These are phyloP conservation scores for Podotricha telesiphe DNA, from an alignment of 2,888 invertebrate species.

Conservation along the genomic window DNA sequence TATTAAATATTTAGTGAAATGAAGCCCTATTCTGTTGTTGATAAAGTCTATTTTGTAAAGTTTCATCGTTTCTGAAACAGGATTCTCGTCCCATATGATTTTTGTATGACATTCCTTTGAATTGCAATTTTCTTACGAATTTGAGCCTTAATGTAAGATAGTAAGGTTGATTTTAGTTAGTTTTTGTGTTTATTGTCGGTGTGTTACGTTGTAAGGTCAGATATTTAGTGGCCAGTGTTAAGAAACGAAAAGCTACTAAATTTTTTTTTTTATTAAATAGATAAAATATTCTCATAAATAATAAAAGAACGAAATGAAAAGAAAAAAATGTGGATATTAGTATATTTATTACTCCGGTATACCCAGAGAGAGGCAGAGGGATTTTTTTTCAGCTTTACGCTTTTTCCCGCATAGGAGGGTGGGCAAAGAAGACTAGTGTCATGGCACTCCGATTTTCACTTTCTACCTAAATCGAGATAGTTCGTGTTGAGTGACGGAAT, in stretches of 20 bases:
- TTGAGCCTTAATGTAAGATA: slow-evolving; percentile 33
- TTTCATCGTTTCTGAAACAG: slow-evolving; percentile 58
- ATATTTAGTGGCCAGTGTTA: slow-evolving; percentile 57
- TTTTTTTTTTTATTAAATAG: slow-evolving; percentile 19
- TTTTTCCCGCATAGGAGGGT: too few relatives aligned
- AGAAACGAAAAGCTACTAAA: slow-evolving; percentile 49
- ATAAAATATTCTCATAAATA: background rate
- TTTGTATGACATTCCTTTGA: slow-evolving; percentile 74
- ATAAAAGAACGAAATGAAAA: background rate
- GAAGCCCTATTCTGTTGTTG: rapidly evolving
- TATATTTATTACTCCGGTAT: too few relatives aligned
- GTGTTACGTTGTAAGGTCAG: slow-evolving; percentile 63
- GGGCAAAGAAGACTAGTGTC: too few relatives aligned
- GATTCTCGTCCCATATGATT: slow-evolving; percentile 79
- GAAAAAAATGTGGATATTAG: too few relatives aligned
- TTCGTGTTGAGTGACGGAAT: too few relatives aligned
- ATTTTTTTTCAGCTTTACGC: too few relatives aligned
- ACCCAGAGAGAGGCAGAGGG: too few relatives aligned
- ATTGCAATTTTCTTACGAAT: slow-evolving; percentile 38
- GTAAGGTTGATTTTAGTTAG: slow-evolving; percentile 51
- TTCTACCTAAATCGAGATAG: too few relatives aligned
- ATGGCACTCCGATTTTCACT: too few relatives aligned
- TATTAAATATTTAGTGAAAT: slow-evolving; percentile 33
- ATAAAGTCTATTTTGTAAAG: slow-evolving; percentile 47
- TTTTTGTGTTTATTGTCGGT: slow-evolving; percentile 52